Evolutionary conservation across 2,113 vertebrate species (phyloP).

Genomic region (Urocynchramus pylzowi): DNA sequence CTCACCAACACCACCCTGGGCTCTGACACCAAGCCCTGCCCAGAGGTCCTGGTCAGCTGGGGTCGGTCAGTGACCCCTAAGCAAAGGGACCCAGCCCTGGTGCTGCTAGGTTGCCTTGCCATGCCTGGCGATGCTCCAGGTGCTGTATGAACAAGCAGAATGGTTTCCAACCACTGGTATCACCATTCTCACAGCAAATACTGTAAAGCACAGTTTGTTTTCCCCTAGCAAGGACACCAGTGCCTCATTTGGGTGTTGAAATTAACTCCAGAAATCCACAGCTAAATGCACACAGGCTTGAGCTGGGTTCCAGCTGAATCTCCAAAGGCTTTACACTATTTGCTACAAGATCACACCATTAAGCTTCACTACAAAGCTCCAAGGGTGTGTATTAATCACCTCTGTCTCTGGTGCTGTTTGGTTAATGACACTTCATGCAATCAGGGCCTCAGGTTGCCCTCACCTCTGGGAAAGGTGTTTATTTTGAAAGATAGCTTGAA

Average conservation of each 20-base stretch:
- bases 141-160: neutral
- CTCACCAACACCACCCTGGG: neutral
- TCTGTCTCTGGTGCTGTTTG: neutral
- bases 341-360: neutral
- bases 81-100: neutral
- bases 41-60: fast-evolving
- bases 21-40: neutral
- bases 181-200: neutral
- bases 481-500: neutral
- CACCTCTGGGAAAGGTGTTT: neutral
- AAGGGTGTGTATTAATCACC: neutral
- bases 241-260: neutral
- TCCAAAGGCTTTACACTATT: neutral
- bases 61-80: neutral
- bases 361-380: neutral
- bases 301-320: neutral
- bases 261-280: neutral
- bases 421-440: neutral
- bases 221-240: neutral
- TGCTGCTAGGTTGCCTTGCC: neutral
- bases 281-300: neutral
- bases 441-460: neutral
- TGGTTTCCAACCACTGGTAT: neutral
- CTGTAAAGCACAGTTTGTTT: neutral
- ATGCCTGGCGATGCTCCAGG: neutral